These are phyloP conservation scores for Nansenia antarctica DNA, from an alignment of 2,113 vertebrate genomes.

Conservation along the genomic window DNA sequence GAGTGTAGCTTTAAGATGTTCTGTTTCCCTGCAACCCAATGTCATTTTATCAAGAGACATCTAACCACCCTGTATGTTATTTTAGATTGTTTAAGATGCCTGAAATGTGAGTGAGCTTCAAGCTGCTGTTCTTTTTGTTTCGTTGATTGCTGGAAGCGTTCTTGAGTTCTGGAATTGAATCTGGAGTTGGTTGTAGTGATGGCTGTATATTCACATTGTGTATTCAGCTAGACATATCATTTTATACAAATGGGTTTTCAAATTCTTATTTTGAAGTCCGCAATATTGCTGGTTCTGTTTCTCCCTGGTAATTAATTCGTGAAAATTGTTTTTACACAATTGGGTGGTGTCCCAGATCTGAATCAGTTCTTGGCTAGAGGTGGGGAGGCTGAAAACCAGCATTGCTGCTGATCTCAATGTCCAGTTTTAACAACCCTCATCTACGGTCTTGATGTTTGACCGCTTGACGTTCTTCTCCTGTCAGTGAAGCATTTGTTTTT, in stretches of 20 bases:
- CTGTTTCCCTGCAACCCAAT: constrained; percentile 20
- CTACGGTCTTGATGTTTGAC: constrained; percentile 32
- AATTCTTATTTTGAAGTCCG: no score
- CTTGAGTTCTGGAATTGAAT: constrained; percentile 26
- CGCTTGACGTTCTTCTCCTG: constrained; percentile 45
- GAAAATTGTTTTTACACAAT: no score
- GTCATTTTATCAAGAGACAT: constrained; percentile 38
- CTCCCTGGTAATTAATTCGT: no score
- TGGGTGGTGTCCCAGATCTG: no score
- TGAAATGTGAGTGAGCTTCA: constrained; percentile 18
- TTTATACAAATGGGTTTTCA: no score
- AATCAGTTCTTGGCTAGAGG: no score
- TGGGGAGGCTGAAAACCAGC: no score
- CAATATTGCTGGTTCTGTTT: no score
- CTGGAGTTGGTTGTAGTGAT: constrained; percentile 11
- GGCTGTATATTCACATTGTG: constrained; percentile 3
- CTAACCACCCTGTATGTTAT: no score
- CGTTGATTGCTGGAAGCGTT: constrained; percentile 36
- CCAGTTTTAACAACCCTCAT: no score
- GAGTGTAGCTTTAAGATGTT: constrained; percentile 29
- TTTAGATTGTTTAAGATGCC: background rate
- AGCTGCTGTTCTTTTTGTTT: background rate
- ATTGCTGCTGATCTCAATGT: no score
- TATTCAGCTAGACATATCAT: constrained; percentile 15
- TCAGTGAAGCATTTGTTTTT: constrained; percentile 47